Conservation (phyloP, 64 coral and sea anemone genomes). For the Montipora cactus region DNA sequence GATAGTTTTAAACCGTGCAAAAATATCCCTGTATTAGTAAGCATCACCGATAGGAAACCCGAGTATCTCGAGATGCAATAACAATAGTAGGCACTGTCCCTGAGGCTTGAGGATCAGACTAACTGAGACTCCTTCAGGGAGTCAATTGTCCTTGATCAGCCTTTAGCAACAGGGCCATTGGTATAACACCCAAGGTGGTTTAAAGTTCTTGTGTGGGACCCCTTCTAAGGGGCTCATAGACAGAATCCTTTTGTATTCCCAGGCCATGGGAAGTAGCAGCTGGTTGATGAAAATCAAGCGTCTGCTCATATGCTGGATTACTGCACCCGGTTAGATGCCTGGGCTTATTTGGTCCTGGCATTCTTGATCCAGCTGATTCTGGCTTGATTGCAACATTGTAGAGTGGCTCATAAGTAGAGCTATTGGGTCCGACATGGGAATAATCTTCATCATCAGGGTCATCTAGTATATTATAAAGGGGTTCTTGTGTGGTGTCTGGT, state of each 20-base stretch:
- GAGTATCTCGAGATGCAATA: too few species aligned
- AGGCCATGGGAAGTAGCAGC: not conserved
- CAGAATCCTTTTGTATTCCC: not conserved
- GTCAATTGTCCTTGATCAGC: not conserved
- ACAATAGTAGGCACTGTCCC: too few species aligned
- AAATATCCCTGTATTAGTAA: too few species aligned
- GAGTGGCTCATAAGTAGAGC: not conserved
- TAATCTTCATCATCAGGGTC: not conserved
- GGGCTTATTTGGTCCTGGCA: not conserved
- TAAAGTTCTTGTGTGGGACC: not conserved
- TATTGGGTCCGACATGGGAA: not conserved
- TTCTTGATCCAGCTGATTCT: conserved; percentile 10
- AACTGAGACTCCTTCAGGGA: too few species aligned
- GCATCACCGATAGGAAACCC: too few species aligned
- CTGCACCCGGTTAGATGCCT: not conserved
- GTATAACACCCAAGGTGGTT: not conserved
- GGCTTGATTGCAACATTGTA: not conserved
- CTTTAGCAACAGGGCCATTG: not conserved
- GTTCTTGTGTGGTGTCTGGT: not conserved
- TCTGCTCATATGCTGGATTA: conserved; percentile 36
- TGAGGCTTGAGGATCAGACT: too few species aligned
- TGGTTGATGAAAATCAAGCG: not conserved
- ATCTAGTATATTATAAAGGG: conserved; percentile 20
- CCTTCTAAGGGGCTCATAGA: not conserved
- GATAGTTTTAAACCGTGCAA: too few species aligned